phyloP scores from a whole-genome alignment of 2,888 invertebrate species.

The Diarsia rubi region DNA sequence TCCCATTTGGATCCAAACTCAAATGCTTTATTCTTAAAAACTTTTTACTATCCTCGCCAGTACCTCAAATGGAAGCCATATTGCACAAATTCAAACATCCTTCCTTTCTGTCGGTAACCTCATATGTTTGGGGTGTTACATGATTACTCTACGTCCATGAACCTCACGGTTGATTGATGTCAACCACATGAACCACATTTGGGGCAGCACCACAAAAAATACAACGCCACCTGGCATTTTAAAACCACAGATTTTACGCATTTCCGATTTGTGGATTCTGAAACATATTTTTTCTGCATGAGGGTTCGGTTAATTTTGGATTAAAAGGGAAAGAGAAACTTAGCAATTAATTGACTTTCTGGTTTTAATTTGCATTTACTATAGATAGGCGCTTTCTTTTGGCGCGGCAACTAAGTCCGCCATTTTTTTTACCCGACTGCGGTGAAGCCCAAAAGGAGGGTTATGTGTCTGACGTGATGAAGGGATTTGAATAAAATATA shows the following conservation, averaged over 20 bases:
- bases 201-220: slow-evolving; percentile 74
- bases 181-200: slow-evolving; percentile 86
- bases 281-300: slow-evolving; percentile 39
- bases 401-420: not conserved
- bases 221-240: slow-evolving; percentile 77
- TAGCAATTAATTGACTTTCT: not conserved
- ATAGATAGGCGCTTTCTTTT: not conserved
- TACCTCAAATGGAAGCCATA: slow-evolving; percentile 39
- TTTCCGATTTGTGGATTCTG: slow-evolving; percentile 76
- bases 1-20: too few relatives aligned
- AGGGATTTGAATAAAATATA: too few relatives aligned
- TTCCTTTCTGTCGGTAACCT: slow-evolving; percentile 53
- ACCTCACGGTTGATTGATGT: slow-evolving; percentile 79
- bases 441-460: too few relatives aligned
- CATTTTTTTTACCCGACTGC: too few relatives aligned
- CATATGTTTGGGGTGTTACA: slow-evolving; percentile 51
- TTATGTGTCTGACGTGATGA: too few relatives aligned
- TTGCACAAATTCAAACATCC: slow-evolving; percentile 58
- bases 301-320: not conserved
- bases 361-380: not conserved
- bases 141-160: slow-evolving; percentile 53
- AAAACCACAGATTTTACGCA: slow-evolving; percentile 71
- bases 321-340: not conserved
- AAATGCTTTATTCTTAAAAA: not conserved
- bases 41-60: not conserved